Base-by-base conservation (phyloP, 2,888 invertebrate genomes). In the Lamellibrachia satsuma region DNA sequence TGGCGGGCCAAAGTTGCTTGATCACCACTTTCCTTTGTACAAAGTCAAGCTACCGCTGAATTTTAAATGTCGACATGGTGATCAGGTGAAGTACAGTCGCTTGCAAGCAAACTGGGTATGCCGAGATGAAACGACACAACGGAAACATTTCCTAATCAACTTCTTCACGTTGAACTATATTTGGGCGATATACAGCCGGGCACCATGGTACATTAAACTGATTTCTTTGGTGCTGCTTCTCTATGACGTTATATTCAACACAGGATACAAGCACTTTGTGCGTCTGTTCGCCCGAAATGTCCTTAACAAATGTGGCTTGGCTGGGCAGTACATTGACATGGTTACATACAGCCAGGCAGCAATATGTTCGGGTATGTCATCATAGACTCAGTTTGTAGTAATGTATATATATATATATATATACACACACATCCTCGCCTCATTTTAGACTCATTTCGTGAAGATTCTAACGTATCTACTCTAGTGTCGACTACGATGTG, bases 271-370 rank as follows among this genome's bases (percentile, higher is more conserved):
- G 27, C 92, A 95, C 91, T 95, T 95, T 93, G 93, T 95, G 1
- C 92, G 94, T 11, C 93, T 94, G 11, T 95, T 95, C 93, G 94
- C 94, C 4, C 91, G 92, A 52, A 93, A 94, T 22, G 94, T 95
- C 4, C 92, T 95, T n/a, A 95, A 95, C 90, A 92, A 75, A 15
- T 91, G 90, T 0, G 95, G 95, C 8, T 92, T 95, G 52, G 92
- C 93, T 11, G 94, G 95, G 11, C 95, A 95, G 93, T 95, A 95
- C 92, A 94, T 94, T 55, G 95, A 95, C 92, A 95, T 95, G 90
- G 92, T 95, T 57, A 94, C 94, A 39, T 92, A 94, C 92, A 94
- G 95, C 91, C 95, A 95, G 91, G 94, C 93, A 90, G 92, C 94
- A 52, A 94, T 95, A 22, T 95, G 94, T 94, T 94, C 95, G 94